phyloP scores from a whole-genome alignment of 2,797 vertebrate genomes.

The Lepilemur septentrionalis region DNA sequence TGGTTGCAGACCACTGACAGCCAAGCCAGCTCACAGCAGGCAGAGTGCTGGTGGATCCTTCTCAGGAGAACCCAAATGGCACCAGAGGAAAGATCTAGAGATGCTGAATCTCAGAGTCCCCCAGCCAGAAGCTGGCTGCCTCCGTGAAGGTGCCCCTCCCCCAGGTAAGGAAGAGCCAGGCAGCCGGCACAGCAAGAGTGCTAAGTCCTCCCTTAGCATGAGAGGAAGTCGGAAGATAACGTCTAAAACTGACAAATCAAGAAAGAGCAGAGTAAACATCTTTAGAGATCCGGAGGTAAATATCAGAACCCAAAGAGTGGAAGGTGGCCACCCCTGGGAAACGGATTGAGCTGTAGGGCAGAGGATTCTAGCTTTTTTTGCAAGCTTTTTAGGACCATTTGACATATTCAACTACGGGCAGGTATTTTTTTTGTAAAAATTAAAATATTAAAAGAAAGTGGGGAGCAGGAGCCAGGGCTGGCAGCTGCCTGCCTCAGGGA shows the following conservation, averaged over 20 bases:
- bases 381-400: background rate
- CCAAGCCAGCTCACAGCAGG: background rate
- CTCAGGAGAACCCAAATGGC: rapidly evolving
- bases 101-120: background rate
- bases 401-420: background rate
- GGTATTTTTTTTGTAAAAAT: background rate
- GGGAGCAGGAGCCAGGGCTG: background rate
- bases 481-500: background rate
- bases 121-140: background rate
- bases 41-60: rapidly evolving
- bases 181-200: background rate
- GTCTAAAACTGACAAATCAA: background rate
- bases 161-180: background rate
- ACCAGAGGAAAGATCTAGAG: rapidly evolving
- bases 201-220: background rate
- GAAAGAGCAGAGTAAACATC: background rate
- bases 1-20: background rate
- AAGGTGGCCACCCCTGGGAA: background rate
- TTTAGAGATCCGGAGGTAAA: background rate
- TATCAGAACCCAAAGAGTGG: background rate
- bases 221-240: background rate
- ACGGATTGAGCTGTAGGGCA: background rate
- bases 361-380: background rate
- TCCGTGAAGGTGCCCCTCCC: rapidly evolving
- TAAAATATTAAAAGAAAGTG: background rate